A percentile compares a stretch with the other conserved stretches of the same genome.
phyloP scores from a whole-genome alignment of 2,797 vertebrate genomes.

The Pipistrellus nathusii region DNA sequence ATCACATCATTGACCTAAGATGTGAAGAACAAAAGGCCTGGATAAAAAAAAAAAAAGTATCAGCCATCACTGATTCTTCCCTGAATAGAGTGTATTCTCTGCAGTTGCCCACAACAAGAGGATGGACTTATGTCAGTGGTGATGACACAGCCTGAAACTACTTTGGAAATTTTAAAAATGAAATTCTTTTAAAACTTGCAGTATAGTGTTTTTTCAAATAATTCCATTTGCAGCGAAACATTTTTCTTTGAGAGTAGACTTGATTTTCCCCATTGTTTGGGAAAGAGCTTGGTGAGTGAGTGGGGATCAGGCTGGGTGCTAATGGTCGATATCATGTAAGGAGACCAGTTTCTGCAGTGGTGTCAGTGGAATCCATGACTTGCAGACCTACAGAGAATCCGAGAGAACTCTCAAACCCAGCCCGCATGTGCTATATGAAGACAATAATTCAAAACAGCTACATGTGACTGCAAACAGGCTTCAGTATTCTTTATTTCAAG shows the following conservation, averaged over 20 bases:
- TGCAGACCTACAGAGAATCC: background rate
- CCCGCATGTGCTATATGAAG: background rate
- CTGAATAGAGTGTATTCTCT: background rate
- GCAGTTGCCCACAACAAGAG: background rate
- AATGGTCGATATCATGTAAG: background rate
- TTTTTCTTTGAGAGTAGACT: background rate
- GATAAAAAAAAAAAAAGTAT: background rate
- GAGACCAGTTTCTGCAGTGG: background rate
- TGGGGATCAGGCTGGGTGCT: background rate
- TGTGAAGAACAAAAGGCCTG: background rate
- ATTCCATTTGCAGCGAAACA: background rate
- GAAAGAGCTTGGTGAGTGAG: background rate
- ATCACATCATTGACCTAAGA: background rate
- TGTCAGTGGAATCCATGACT: background rate
- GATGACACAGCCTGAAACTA: background rate
- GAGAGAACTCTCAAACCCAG: background rate
- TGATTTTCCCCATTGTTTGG: background rate
- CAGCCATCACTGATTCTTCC: background rate
- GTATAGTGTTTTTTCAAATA: background rate
- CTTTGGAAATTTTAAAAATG: background rate
- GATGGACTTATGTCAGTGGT: background rate
- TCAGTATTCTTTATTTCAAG: background rate
- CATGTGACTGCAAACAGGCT: background rate
- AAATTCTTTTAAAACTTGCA: background rate
- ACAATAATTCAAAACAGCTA: conserved; percentile 14